Percentiles rank a stretch among this genome's conserved stretches.
Conservation (phyloP, 2,113 vertebrate genomes). For the Pipra filicauda region DNA sequence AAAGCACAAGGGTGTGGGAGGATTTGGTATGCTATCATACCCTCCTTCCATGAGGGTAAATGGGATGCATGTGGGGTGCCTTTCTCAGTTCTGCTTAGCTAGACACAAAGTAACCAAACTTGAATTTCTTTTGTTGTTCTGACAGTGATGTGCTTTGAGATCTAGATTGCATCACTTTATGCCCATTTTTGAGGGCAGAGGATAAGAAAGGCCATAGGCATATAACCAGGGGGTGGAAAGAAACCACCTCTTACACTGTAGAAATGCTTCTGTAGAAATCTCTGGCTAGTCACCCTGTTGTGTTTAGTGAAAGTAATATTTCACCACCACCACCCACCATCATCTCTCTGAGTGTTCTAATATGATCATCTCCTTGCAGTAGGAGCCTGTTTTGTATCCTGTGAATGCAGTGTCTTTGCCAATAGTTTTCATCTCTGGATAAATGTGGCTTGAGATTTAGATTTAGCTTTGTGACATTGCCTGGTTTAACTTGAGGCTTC, state of each 20-base stretch:
- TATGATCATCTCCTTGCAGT: background rate
- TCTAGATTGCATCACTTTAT: background rate
- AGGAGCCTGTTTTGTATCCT: background rate
- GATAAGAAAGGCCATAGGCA: background rate
- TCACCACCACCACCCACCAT: background rate
- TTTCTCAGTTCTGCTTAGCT: background rate
- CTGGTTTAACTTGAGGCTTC: background rate
- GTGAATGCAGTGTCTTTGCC: background rate
- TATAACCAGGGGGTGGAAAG: background rate
- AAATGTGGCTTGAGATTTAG: background rate
- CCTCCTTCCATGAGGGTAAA: background rate
- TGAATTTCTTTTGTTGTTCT: background rate
- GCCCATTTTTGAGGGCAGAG: background rate
- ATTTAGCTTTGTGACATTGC: background rate
- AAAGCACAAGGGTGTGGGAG: background rate
- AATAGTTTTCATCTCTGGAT: background rate
- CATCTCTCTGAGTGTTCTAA: background rate
- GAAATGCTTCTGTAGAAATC: background rate
- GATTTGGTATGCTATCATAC: background rate
- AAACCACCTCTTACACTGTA: background rate
- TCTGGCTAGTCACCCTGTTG: background rate
- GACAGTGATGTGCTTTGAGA: background rate
- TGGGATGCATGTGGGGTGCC: background rate
- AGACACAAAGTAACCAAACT: background rate
- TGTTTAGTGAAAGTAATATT: background rate